A percentile compares a stretch with the other conserved stretches of the same genome.
phyloP scores from a whole-genome alignment of 2,113 vertebrate species.

The Harpagus bidentatus region DNA sequence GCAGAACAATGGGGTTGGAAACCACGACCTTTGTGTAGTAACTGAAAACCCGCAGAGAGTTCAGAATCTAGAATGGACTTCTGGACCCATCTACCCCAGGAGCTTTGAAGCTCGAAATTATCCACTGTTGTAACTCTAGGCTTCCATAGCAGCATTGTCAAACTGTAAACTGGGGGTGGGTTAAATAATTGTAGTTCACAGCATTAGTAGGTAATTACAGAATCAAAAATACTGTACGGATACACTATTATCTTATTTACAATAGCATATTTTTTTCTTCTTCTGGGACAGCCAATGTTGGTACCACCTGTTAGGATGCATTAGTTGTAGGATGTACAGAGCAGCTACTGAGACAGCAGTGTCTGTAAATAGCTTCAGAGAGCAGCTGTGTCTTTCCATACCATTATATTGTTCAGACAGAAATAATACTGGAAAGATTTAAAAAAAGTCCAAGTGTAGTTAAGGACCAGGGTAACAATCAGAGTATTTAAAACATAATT shows the following conservation, averaged over 20 bases:
- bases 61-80: conserved; percentile 7
- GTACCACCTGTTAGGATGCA: neutral
- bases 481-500: neutral
- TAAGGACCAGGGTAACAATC: neutral
- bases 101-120: conserved; percentile 5
- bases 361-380: neutral
- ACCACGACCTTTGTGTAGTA: conserved; percentile 8
- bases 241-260: neutral
- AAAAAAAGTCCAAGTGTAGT: neutral
- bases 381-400: neutral
- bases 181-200: neutral
- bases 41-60: conserved; percentile 10
- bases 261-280: neutral
- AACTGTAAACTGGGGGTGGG: neutral
- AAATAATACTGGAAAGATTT: neutral
- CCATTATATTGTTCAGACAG: neutral
- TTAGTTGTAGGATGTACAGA: neutral
- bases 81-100: neutral
- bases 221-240: neutral
- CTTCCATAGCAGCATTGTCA: neutral
- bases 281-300: neutral
- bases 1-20: neutral
- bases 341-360: neutral
- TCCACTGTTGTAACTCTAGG: neutral
- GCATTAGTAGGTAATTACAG: neutral